phyloP scores from a whole-genome alignment of 2,113 vertebrate species.

The Henicopernis longicauda region DNA sequence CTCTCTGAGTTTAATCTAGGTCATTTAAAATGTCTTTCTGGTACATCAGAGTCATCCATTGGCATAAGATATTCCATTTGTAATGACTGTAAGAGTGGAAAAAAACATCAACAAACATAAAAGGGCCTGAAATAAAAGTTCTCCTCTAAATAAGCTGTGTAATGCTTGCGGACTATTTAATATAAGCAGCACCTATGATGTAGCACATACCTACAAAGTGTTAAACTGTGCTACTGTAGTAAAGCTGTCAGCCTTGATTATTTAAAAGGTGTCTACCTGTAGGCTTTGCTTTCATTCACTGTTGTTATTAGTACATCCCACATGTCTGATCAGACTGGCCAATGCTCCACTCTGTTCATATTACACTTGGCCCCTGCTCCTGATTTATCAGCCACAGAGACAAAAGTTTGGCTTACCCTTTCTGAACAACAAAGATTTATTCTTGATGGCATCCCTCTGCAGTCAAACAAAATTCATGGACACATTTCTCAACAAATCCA shows the following conservation, averaged over 20 bases:
- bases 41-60: not conserved
- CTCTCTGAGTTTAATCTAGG: not conserved
- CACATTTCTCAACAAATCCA: not conserved
- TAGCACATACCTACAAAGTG: constrained; percentile 36
- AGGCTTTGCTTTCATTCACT: constrained; percentile 25
- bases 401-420: constrained; percentile 27
- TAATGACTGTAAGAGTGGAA: not conserved
- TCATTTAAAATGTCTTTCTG: not conserved
- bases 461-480: not conserved
- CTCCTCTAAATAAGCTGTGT: not conserved
- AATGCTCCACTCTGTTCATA: not conserved
- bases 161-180: not conserved
- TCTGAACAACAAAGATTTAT: constrained; percentile 23
- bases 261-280: constrained; percentile 56
- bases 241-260: constrained; percentile 57
- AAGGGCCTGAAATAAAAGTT: constrained; percentile 6
- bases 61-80: not conserved
- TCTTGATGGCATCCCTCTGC: not conserved
- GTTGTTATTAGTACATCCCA: constrained; percentile 34
- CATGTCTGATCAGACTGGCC: constrained; percentile 4
- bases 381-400: constrained; percentile 26
- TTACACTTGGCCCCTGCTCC: constrained; percentile 12
- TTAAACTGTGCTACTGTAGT: constrained; percentile 48
- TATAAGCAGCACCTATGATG: not conserved
- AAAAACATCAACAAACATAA: not conserved